Conservation (phyloP, 2,888 invertebrate genomes). For the Melinopterus prodromus region DNA sequence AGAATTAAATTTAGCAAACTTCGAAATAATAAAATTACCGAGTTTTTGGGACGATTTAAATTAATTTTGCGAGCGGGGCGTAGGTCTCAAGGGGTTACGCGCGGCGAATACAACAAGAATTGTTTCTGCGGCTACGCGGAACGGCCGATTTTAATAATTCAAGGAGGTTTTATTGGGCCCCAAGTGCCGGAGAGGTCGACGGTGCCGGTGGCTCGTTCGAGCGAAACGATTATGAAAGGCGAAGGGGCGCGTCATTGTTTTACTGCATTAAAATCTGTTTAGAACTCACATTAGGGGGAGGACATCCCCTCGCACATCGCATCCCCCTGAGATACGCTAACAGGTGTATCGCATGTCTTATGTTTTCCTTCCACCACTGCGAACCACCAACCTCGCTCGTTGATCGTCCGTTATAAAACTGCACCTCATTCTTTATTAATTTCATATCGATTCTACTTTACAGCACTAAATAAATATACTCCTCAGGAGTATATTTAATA, state of each 20-base stretch:
- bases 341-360: conserved; percentile 60
- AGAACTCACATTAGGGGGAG: conserved; percentile 56
- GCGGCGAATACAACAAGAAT: neutral
- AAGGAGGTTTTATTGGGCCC: conserved; percentile 38
- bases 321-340: conserved; percentile 58
- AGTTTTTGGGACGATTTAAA: conserved; percentile 18
- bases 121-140: neutral
- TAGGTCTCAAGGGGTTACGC: neutral
- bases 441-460: no score
- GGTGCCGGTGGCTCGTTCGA: conserved; percentile 42
- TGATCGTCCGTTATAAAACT: neutral
- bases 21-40: conserved; percentile 12
- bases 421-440: neutral
- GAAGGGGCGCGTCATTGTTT: conserved; percentile 40
- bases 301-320: neutral
- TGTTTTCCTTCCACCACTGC: conserved; percentile 5
- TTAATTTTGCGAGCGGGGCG: neutral
- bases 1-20: conserved; percentile 17
- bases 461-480: no score
- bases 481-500: no score
- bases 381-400: neutral
- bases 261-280: conserved; percentile 66
- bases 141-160: conserved; percentile 38
- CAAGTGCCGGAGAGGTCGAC: conserved; percentile 9
- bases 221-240: conserved; percentile 43